Evolutionary conservation across 1,140 invertebrate species (phyloP).

Genomic region (Contarinia nasturtii): DNA sequence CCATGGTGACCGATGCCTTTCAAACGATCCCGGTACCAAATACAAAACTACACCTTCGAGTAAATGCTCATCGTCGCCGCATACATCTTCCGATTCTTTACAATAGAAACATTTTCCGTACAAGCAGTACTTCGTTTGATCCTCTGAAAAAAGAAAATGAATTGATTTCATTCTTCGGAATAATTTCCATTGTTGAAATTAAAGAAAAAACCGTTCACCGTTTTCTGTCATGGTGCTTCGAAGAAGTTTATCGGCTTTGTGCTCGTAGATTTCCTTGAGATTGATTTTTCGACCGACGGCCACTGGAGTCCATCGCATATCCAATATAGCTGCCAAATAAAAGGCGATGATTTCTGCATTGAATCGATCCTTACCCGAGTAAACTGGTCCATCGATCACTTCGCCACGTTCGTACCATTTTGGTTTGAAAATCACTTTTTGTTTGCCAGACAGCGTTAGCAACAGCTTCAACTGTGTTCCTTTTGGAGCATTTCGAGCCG

Average conservation of each 20-base stretch:
- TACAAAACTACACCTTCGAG: slow-evolving; percentile 72
- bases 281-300: slow-evolving; percentile 59
- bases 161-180: not conserved
- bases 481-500: slow-evolving; percentile 52
- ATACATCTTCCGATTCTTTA: slow-evolving; percentile 59
- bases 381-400: slow-evolving; percentile 60
- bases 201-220: slow-evolving; percentile 14
- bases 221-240: slow-evolving; percentile 33
- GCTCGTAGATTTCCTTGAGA: slow-evolving; percentile 46
- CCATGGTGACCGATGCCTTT: slow-evolving; percentile 68
- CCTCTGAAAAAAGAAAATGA: not conserved
- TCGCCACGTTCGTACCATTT: slow-evolving; percentile 63
- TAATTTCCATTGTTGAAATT: no score
- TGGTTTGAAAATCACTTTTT: slow-evolving; percentile 77
- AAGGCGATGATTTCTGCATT: slow-evolving; percentile 93
- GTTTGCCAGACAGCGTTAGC: slow-evolving; percentile 52
- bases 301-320: slow-evolving; percentile 58
- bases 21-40: slow-evolving; percentile 51
- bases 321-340: slow-evolving; percentile 63
- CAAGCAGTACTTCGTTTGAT: slow-evolving; percentile 43
- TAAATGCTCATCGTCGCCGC: slow-evolving; percentile 42
- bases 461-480: slow-evolving; percentile 84
- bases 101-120: slow-evolving; percentile 86
- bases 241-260: slow-evolving; percentile 43
- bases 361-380: slow-evolving; percentile 76